Evolutionary conservation across 23 tunicate genomes (phyloP).

Genomic region (Styela plicata): DNA sequence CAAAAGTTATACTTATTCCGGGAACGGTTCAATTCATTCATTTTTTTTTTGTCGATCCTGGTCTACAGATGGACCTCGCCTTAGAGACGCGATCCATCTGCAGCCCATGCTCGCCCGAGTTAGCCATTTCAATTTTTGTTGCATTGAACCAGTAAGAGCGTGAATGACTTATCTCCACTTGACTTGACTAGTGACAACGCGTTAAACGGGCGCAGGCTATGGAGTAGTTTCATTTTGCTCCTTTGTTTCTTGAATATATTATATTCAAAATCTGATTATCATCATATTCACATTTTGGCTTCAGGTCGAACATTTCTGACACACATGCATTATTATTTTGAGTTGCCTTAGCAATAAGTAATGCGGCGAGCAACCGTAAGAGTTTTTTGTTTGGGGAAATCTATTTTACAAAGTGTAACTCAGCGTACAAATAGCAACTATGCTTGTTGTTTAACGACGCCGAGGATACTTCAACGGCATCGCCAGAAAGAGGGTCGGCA

Average conservation of each 20-base stretch:
- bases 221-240: background rate
- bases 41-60: too few species aligned
- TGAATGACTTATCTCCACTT: too few species aligned
- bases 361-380: background rate
- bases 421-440: background rate
- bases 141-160: too few species aligned
- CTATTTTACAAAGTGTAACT: background rate
- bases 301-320: background rate
- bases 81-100: too few species aligned
- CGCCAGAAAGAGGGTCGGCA: background rate
- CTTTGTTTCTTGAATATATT: background rate
- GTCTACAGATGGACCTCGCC: too few species aligned
- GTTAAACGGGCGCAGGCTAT: background rate
- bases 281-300: background rate
- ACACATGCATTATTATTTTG: background rate
- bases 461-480: background rate
- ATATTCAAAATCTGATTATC: background rate
- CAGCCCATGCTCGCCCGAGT: too few species aligned
- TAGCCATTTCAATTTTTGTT: too few species aligned
- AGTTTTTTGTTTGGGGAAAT: background rate
- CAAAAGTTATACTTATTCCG: too few species aligned
- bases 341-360: background rate
- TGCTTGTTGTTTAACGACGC: background rate
- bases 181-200: background rate
- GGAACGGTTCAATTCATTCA: too few species aligned